Conservation (phyloP, 2,113 vertebrate genomes). For the Alectura lathami region DNA sequence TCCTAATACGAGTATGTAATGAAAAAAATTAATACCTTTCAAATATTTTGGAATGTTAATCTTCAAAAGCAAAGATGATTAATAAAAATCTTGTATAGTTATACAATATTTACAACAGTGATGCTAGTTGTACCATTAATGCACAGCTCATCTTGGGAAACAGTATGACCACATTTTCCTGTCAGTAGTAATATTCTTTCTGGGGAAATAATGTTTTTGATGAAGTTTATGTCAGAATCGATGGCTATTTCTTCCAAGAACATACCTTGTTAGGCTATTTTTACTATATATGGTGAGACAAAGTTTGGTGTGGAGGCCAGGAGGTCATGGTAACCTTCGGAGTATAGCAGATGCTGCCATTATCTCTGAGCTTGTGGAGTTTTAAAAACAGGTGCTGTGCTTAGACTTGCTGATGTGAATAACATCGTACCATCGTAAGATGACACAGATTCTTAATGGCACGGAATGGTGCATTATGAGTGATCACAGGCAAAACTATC, state of each 20-base stretch:
- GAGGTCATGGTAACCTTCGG: not conserved
- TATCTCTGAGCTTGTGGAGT: not conserved
- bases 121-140: not conserved
- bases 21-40: not conserved
- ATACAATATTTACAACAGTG: not conserved
- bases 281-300: not conserved
- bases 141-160: not conserved
- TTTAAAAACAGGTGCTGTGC: not conserved
- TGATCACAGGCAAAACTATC: not conserved
- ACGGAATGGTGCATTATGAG: not conserved
- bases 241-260: not conserved
- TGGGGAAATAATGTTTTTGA: not conserved
- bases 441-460: not conserved
- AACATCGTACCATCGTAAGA: not conserved
- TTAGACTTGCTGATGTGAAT: not conserved
- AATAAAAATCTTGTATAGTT: not conserved
- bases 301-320: not conserved
- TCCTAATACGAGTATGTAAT: not conserved
- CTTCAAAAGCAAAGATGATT: not conserved
- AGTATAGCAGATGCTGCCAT: not conserved
- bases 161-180: not conserved
- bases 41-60: not conserved
- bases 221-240: not conserved
- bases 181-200: not conserved
- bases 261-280: not conserved